These are phyloP conservation scores for Hemichromis elongatus DNA, from an alignment of 2,113 vertebrate species.

Conservation along the genomic window DNA sequence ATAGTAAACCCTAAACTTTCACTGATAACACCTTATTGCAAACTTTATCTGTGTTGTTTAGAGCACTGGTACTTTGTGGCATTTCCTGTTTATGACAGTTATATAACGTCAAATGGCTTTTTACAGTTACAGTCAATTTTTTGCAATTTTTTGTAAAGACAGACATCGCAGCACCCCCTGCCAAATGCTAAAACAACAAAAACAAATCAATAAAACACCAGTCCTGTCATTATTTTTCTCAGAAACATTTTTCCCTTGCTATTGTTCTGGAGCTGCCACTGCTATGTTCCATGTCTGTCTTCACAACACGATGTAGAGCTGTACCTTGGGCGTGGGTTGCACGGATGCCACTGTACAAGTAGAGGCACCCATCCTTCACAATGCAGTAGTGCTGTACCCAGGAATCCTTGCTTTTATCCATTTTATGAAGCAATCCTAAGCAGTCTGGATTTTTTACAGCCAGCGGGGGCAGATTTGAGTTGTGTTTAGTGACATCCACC, in stretches of 20 bases:
- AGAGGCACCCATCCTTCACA: constrained; percentile 87
- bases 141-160: too few relatives aligned
- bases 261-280: background rate
- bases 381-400: constrained; percentile 87
- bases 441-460: constrained; percentile 89
- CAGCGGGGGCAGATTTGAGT: constrained; percentile 83
- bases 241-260: background rate
- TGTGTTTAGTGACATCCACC: constrained; percentile 87
- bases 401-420: constrained; percentile 75
- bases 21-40: background rate
- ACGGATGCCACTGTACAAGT: constrained; percentile 82
- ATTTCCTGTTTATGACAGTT: background rate
- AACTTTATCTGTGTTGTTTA: background rate
- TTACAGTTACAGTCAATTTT: background rate
- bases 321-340: constrained; percentile 83
- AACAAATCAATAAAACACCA: background rate
- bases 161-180: background rate
- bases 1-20: background rate
- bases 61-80: fast-evolving
- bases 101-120: background rate
- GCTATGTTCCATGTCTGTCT: background rate
- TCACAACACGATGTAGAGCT: background rate
- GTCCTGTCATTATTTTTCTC: background rate
- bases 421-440: constrained; percentile 83
- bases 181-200: fast-evolving